Evolutionary conservation across 53 echinoderm and acorn worm genomes (phyloP), one percentile per base, ranked within the genome.

Genomic region (Arbacia lixula): DNA sequence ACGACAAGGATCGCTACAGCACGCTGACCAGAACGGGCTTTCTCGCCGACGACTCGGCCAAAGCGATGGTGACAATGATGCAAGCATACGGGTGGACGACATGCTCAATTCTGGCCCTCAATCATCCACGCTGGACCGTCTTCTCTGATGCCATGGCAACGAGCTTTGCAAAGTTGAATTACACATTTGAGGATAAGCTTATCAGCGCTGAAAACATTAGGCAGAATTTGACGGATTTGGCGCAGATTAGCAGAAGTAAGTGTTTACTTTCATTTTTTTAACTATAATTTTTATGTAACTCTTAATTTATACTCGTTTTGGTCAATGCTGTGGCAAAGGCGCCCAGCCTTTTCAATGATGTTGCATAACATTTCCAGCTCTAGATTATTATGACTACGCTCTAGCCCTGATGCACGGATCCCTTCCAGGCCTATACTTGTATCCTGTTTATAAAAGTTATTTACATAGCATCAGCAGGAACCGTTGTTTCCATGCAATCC

Each of bases 21-120:
- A 75, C 75, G n/a, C 30, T 75, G 55, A 75, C 75, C n/a, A 31
- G 75, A 12, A 75, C 75, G 11, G 75, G 75, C 6, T 53, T 75
- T 17, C 21, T 75, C 1, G 25, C 75, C 28, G 75, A 8, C 5
- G 75, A 75, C 53, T 31, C 55, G 32, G 75, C 75, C n/a, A 55
- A 31, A 34, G 75, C 75, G 10, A 53, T 30, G 2, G 28, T 36
- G 0, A 22, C 0, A 8, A 19, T 75, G 75, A 75, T 75, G 75
- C 19, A 12, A 25, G 20, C 53, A 17, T 75, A 53, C 36, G 55
- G 55, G 31, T 75, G 75, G 75, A 3, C 53, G 24, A 31, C 31
- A 28, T 75, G 75, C 53, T 52, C 53, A 12, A 75, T 75, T n/a
- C 53, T 75, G 1, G 53, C 56, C 21, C 19, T 2, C 17, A 28